Percentiles rank a stretch among this genome's conserved stretches.
phyloP scores from a whole-genome alignment of 2,888 invertebrate genomes.

The Labia minor region DNA sequence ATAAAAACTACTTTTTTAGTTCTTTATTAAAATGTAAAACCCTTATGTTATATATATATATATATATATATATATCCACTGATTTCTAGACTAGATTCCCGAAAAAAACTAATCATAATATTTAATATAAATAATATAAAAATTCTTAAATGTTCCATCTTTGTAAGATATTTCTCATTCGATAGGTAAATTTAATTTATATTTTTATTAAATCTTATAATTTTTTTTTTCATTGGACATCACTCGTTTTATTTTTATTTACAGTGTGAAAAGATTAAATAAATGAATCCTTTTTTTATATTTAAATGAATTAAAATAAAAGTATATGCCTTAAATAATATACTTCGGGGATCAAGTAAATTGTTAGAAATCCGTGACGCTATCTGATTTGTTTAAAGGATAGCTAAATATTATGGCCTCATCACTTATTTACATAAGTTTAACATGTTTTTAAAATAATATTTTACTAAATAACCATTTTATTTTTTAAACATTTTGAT shows the following conservation, averaged over 20 bases:
- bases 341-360: constrained; percentile 13
- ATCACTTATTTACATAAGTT: neutral
- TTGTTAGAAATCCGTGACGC: neutral
- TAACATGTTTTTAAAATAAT: neutral
- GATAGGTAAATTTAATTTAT: neutral
- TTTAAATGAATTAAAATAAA: neutral
- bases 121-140: neutral
- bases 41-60: too few relatives aligned
- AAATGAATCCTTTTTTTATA: neutral
- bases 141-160: neutral
- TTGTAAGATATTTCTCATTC: too few relatives aligned
- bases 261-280: neutral
- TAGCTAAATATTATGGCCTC: neutral
- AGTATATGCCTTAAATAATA: neutral
- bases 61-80: too few relatives aligned
- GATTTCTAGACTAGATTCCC: constrained; percentile 13
- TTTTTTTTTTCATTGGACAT: neutral
- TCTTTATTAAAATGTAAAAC: neutral
- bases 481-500: neutral
- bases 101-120: neutral
- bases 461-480: neutral
- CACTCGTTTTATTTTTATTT: neutral
- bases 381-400: neutral
- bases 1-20: neutral
- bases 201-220: neutral